Evolutionary conservation across 2,888 invertebrate genomes (phyloP), one percentile per base, ranked within the genome.

Genomic region (Caenorhabditis sp.): DNA sequence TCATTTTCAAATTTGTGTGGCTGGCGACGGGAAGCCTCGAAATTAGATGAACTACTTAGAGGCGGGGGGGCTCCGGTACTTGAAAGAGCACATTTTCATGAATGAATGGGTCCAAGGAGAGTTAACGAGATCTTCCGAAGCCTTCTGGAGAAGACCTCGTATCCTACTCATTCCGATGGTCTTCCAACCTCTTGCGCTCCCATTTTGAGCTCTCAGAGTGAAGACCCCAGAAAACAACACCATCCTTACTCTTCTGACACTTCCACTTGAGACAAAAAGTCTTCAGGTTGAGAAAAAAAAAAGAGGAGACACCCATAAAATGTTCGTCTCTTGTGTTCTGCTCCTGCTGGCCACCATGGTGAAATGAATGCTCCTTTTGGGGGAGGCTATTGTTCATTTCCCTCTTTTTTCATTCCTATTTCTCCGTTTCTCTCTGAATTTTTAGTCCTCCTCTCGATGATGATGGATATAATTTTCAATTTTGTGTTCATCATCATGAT

Each of bases 31-130:
- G 24, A 61, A 28, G 22, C 47, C n/a, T 38, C 54, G 68, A 82
- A 82, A 82, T 82, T 82, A 82, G 82, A 82, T 82, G 73, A 82
- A 82, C 82, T 77, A 82, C 82, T 82, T 82, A 82, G 82, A 58
- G 24, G 66, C 38, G 35, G 47, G n/a, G 12, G 38, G 22, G 38
- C 19, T 14, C 28, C 47, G 69, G 75, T 66, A 82, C 70, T 72
- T 76, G 72, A 82, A 49, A 28, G 19, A n/a, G 19, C 35, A 54
- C 35, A 51, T 44, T 19, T 49, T 38, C 68, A 61, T 81, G 76
- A 76, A 82, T 76, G 63, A 58, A 70, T 28, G 63, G 38, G 54
- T 54, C 69, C 68, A 66, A 59, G 59, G 74, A 72, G 77, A 77
- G 82, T 77, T 82, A 82, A 82, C 82, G 77, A 82, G 82, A 77